A percentile compares a stretch with the other conserved stretches of the same genome.
Conservation (phyloP, 2,888 invertebrate species). For the Noctua pronuba region DNA sequence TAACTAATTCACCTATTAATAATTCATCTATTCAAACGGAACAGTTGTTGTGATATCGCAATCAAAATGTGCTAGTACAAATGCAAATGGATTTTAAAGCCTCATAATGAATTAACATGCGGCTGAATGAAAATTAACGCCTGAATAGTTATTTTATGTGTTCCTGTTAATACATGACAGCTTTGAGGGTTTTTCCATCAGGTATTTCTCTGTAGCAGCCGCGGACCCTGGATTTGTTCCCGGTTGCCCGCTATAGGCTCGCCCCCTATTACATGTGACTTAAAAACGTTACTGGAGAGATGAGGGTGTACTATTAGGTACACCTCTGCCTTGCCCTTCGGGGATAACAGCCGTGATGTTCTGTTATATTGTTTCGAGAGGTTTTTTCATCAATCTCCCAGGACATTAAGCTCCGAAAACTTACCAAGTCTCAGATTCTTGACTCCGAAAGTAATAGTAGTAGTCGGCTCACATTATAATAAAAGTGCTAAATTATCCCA, state of each 20-base stretch:
- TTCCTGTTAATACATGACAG: neutral
- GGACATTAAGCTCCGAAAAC: neutral
- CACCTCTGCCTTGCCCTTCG: too few relatives aligned
- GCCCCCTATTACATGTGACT: too few relatives aligned
- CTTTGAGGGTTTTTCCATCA: neutral
- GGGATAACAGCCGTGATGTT: too few relatives aligned
- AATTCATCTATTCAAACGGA: slow-evolving; percentile 58
- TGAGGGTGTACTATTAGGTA: too few relatives aligned
- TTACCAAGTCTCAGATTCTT: neutral
- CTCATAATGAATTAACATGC: slow-evolving; percentile 49
- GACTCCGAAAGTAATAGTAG: neutral
- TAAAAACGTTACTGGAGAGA: too few relatives aligned
- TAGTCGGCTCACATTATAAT: neutral
- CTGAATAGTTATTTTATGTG: slow-evolving; percentile 12
- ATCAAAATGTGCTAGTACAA: slow-evolving; percentile 37
- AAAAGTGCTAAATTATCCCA: neutral
- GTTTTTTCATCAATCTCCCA: neutral
- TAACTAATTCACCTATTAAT: slow-evolving; percentile 53
- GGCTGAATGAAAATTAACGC: slow-evolving; percentile 33
- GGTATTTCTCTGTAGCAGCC: too few relatives aligned
- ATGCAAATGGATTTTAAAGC: slow-evolving; percentile 60
- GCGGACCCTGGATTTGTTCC: too few relatives aligned
- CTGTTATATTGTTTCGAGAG: too few relatives aligned
- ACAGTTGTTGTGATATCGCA: slow-evolving; percentile 28
- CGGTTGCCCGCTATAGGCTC: too few relatives aligned